Evolutionary conservation across 1,140 invertebrate species (phyloP).

Genomic region (Trichogramma pretiosum): DNA sequence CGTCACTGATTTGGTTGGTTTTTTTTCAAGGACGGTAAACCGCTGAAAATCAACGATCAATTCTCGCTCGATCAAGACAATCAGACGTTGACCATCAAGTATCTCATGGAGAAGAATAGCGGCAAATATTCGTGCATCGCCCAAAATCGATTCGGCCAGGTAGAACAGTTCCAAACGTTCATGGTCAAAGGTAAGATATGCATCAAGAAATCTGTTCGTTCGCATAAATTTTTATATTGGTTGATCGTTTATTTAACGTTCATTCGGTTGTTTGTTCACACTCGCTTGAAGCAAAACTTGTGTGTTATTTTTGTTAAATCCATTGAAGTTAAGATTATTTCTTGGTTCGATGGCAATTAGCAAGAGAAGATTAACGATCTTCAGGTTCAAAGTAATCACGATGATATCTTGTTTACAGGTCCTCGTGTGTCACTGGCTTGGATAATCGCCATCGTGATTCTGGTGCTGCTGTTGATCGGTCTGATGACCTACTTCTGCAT

Average conservation of each 20-base stretch:
- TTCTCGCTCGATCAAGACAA: slow-evolving; percentile 22
- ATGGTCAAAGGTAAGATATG: slow-evolving; percentile 41
- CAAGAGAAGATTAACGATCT: no score
- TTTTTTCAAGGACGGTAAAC: slow-evolving; percentile 26
- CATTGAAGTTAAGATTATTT: no score
- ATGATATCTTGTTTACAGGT: slow-evolving; percentile 17
- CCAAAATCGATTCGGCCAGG: slow-evolving; percentile 33
- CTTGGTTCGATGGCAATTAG: no score
- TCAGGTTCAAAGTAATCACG: no score
- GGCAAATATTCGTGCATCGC: slow-evolving; percentile 39
- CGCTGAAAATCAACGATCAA: slow-evolving; percentile 29
- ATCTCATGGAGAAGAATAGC: slow-evolving; percentile 33
- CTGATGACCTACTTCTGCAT: slow-evolving; percentile 46
- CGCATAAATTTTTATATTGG: no score
- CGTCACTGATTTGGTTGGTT: no score
- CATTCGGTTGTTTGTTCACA: no score
- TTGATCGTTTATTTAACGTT: no score
- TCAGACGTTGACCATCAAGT: slow-evolving; percentile 38
- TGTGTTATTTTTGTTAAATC: no score
- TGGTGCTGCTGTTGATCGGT: slow-evolving; percentile 41
- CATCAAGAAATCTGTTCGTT: no score
- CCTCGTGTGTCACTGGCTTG: slow-evolving; percentile 25
- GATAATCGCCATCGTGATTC: slow-evolving; percentile 40
- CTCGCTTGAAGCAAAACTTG: no score
- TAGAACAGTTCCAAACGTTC: slow-evolving; percentile 31